Evolutionary conservation across 2,888 invertebrate species (phyloP).

Genomic region (Xanthostigma xanthostigma): DNA sequence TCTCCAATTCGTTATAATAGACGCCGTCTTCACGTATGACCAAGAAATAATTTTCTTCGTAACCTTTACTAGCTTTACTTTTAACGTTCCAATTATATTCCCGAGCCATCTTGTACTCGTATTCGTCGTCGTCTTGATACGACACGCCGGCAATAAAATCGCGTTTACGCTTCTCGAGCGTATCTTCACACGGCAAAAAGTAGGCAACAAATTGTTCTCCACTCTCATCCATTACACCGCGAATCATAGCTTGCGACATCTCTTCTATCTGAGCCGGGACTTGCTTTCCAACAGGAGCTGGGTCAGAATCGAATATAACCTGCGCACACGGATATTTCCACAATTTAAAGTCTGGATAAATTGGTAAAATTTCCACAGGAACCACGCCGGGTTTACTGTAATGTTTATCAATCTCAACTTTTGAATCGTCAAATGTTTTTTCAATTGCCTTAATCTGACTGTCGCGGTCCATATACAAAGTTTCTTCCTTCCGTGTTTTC

Average conservation of each 20-base stretch:
- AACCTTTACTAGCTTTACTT: conserved; percentile 71
- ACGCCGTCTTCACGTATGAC: conserved; percentile 81
- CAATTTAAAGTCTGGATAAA: conserved; percentile 91
- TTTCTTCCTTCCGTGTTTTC: conserved; percentile 78
- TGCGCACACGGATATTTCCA: conserved; percentile 98
- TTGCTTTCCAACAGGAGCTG: conserved; percentile 78
- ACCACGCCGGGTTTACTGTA: conserved; percentile 92
- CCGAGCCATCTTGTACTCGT: conserved; percentile 93
- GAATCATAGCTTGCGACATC: conserved; percentile 98
- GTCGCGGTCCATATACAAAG: conserved; percentile 89
- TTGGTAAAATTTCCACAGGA: conserved; percentile 73
- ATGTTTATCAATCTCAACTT: conserved; percentile 72
- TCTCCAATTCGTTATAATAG: conserved; percentile 91
- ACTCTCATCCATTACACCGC: conserved; percentile 98
- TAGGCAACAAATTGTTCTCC: conserved; percentile 99
- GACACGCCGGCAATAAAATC: conserved; percentile 63
- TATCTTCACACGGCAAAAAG: conserved; percentile 89
- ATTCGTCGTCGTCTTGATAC: conserved; percentile 80
- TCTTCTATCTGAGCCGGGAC: conserved; percentile 84
- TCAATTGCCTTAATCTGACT: conserved; percentile 96
- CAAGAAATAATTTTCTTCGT: conserved; percentile 95
- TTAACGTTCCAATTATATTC: conserved; percentile 99
- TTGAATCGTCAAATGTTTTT: conserved; percentile 89
- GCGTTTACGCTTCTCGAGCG: conserved; percentile 71
- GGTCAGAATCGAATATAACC: conserved; percentile 97